These are phyloP conservation scores for Drosophila varians DNA, from an alignment of 1,140 invertebrate species.

Conservation along the genomic window DNA sequence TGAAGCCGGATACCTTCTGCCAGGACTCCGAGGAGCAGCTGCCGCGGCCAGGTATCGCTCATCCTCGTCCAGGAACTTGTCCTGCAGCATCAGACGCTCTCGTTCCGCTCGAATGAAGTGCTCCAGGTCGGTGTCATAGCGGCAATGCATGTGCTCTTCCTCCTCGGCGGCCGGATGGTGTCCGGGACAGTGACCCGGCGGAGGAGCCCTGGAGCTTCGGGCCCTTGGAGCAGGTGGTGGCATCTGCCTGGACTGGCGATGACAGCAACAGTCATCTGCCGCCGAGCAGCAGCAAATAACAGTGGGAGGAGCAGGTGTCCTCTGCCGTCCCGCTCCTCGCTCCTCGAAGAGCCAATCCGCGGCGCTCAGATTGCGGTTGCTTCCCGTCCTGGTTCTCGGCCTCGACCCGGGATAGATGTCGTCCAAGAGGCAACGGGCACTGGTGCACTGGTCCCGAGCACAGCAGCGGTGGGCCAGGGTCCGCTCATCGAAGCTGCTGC, in stretches of 20 bases:
- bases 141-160: conserved; percentile 81
- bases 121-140: conserved; percentile 81
- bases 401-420: conserved; percentile 70
- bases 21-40: conserved; percentile 24
- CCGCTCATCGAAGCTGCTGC: conserved; percentile 70
- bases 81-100: conserved; percentile 74
- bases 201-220: conserved; percentile 11
- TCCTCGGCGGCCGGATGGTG: conserved; percentile 80
- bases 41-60: conserved; percentile 67
- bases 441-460: conserved; percentile 78
- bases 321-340: conserved; percentile 33
- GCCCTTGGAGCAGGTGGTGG: conserved; percentile 19
- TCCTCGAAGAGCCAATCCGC: conserved; percentile 74
- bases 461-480: conserved; percentile 64
- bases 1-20: conserved; percentile 17
- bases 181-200: conserved; percentile 58
- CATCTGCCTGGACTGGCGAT: conserved; percentile 49
- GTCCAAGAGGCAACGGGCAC: conserved; percentile 75
- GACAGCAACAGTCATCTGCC: conserved; percentile 79
- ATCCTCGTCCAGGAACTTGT: conserved; percentile 83
- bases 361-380: conserved; percentile 71
- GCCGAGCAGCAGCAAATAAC: conserved; percentile 73
- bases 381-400: conserved; percentile 51
- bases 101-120: conserved; percentile 80
- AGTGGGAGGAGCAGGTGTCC: conserved; percentile 32